Conservation (phyloP, 2,113 vertebrate genomes). For the Pterocles burchelli region DNA sequence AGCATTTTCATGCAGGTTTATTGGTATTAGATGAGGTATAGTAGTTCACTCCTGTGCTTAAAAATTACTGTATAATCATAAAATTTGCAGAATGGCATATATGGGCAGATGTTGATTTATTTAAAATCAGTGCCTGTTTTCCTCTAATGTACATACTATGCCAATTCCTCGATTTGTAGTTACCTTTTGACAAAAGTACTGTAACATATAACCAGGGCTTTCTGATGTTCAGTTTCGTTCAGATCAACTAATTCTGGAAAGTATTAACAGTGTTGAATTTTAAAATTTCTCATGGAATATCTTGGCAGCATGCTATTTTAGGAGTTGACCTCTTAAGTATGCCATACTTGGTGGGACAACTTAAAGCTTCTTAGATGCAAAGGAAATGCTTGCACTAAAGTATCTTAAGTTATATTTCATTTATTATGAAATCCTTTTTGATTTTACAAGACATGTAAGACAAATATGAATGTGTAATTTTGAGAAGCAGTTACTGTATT, state of each 20-base stretch:
- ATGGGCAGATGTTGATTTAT: neutral
- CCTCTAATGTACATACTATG: neutral
- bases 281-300: constrained; percentile 34
- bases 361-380: constrained; percentile 49
- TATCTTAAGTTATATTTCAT: constrained; percentile 52
- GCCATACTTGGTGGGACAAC: neutral
- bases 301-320: constrained; percentile 60
- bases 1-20: neutral
- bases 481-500: constrained; percentile 53
- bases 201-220: constrained; percentile 43
- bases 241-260: constrained; percentile 30
- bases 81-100: neutral
- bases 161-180: constrained; percentile 11
- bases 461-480: constrained; percentile 51
- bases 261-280: neutral
- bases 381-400: constrained; percentile 40
- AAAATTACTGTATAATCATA: neutral
- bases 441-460: constrained; percentile 50
- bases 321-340: constrained; percentile 14
- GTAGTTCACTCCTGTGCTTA: neutral
- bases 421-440: constrained; percentile 32
- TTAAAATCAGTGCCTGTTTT: constrained; percentile 33
- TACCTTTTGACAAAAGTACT: constrained; percentile 49
- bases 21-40: neutral
- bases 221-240: neutral